Percentiles rank a stretch among this genome's conserved stretches.
Evolutionary conservation across 2,113 vertebrate genomes (phyloP).

Genomic region (Pristiophorus japonicus): DNA sequence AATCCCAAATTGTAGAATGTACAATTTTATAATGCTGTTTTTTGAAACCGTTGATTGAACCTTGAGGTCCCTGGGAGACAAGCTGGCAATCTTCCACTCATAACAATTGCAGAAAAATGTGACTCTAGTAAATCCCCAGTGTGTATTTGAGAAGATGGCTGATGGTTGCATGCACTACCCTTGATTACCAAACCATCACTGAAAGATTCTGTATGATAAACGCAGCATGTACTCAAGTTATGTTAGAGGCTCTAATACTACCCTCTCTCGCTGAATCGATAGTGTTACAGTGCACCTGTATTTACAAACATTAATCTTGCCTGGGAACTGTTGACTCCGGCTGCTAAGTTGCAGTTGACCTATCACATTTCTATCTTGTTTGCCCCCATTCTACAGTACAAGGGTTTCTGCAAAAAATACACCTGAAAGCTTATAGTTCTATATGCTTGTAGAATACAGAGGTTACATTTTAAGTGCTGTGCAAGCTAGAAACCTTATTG

Average conservation of each 20-base stretch:
- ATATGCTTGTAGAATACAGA: too few relatives aligned
- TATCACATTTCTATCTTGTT: neutral
- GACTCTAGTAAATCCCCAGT: slow-evolving; percentile 29
- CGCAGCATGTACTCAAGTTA: neutral
- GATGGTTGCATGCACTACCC: slow-evolving; percentile 36
- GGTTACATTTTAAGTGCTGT: neutral
- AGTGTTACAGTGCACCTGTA: slow-evolving; percentile 13
- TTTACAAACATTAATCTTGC: slow-evolving; percentile 30
- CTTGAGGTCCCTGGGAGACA: slow-evolving; percentile 11
- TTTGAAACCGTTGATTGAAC: slow-evolving; percentile 23
- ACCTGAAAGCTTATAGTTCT: neutral
- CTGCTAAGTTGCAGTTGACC: neutral
- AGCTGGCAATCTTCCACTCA: slow-evolving; percentile 34
- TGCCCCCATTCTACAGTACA: neutral
- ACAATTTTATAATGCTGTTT: slow-evolving; percentile 18
- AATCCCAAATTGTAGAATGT: neutral
- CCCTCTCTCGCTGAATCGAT: neutral
- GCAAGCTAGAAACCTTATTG: neutral
- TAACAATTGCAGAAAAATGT: slow-evolving; percentile 35
- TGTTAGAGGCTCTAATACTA: slow-evolving; percentile 8
- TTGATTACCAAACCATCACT: slow-evolving; percentile 36
- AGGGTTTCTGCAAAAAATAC: neutral
- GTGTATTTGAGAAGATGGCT: slow-evolving; percentile 34
- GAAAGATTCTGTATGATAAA: slow-evolving; percentile 29
- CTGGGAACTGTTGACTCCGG: neutral